Percentiles rank a stretch among this genome's conserved stretches.
phyloP scores from a whole-genome alignment of 1,140 invertebrate species.

The Drosophila sp. region DNA sequence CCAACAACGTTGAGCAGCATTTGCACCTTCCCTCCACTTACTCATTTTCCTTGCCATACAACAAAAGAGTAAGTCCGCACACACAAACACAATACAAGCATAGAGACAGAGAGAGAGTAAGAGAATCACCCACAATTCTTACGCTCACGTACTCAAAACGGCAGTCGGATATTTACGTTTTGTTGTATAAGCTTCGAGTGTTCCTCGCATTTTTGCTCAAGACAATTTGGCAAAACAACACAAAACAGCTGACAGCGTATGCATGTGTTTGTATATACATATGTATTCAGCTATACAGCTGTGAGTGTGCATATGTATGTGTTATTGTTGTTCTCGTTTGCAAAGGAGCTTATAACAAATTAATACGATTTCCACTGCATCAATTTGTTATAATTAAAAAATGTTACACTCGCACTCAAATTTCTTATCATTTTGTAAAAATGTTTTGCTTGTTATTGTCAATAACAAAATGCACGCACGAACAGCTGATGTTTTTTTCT shows the following conservation, averaged over 20 bases:
- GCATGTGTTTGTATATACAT: constrained; percentile 23
- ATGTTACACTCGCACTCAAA: constrained; percentile 26
- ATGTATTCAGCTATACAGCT: background rate
- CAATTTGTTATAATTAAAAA: constrained; percentile 31
- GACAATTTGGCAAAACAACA: constrained; percentile 64
- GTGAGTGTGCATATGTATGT: background rate
- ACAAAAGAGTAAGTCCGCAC: constrained; percentile 5
- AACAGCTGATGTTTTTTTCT: constrained; percentile 32
- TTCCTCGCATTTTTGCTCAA: constrained; percentile 28
- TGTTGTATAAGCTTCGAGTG: constrained; percentile 19
- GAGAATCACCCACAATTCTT: constrained; percentile 20
- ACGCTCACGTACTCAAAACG: constrained; percentile 15
- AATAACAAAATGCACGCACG: constrained; percentile 23
- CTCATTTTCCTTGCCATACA: background rate
- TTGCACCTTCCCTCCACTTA: constrained; percentile 10
- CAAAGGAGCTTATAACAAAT: constrained; percentile 2
- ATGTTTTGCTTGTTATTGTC: constrained; percentile 17
- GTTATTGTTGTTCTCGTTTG: constrained; percentile 14
- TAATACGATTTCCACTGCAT: background rate
- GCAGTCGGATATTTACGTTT: constrained; percentile 47
- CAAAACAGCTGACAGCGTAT: constrained; percentile 67
- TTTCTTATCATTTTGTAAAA: constrained; percentile 30
- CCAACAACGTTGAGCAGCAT: constrained; percentile 21
- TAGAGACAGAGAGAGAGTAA: constrained; percentile 14
- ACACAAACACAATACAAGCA: background rate